Percentiles rank a stretch among this genome's conserved stretches.
These are phyloP conservation scores for Lepisosteus oculatus DNA, from an alignment of 2,113 vertebrate species.

Conservation along the genomic window DNA sequence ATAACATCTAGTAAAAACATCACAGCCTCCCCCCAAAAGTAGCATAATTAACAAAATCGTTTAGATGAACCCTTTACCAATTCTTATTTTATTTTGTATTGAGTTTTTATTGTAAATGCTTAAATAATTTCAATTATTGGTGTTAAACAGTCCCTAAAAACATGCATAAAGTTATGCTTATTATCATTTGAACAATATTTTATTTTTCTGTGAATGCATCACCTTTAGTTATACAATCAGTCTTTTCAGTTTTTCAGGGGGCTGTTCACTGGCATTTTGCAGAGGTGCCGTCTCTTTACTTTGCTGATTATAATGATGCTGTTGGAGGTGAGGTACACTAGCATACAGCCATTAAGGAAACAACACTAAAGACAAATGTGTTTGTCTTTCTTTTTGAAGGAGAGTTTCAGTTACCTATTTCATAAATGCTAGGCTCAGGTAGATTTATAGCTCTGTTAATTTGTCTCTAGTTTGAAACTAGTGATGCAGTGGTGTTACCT, in stretches of 20 bases:
- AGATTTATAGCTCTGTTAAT: constrained; percentile 72
- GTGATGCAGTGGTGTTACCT: constrained; percentile 54
- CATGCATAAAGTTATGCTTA: too few relatives aligned
- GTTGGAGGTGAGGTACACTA: constrained; percentile 30
- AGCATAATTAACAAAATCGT: too few relatives aligned
- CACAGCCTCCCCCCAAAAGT: too few relatives aligned
- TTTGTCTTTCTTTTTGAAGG: constrained; percentile 52
- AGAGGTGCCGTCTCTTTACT: constrained; percentile 3
- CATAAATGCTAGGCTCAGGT: constrained; percentile 70
- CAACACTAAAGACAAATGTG: constrained; percentile 36
- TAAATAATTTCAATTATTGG: too few relatives aligned
- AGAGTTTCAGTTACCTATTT: constrained; percentile 66
- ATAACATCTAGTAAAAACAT: too few relatives aligned
- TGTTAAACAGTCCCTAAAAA: too few relatives aligned
- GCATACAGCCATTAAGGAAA: constrained; percentile 41
- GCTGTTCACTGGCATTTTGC: constrained; percentile 23
- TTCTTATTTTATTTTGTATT: too few relatives aligned
- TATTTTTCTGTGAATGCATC: neutral
- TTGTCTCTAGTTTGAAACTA: constrained; percentile 44
- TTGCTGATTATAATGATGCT: neutral
- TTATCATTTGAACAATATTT: neutral
- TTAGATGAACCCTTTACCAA: too few relatives aligned
- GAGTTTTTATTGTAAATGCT: too few relatives aligned
- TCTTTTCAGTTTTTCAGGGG: constrained; percentile 37
- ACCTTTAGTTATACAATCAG: neutral